Base-by-base conservation (phyloP, 1,140 invertebrate genomes). In the Micrasema minimum region DNA sequence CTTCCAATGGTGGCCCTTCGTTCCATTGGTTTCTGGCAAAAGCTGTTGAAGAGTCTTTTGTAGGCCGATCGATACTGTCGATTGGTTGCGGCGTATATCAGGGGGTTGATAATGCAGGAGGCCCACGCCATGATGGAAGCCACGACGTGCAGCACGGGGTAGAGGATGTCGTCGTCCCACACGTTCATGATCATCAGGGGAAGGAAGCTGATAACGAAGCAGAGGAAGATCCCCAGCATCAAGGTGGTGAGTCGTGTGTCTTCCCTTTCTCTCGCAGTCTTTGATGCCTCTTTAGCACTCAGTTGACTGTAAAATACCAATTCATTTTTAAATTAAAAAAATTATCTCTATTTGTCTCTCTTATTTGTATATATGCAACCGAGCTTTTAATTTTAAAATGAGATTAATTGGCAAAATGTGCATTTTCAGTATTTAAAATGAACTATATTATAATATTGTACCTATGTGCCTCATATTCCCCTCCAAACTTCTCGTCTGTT, bases 101-200 rank as follows among this genome's bases (percentile, higher is more conserved):
- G 87, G 0, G 93, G 93, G 80, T 96, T 96, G 72, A 95, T 88
- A 35, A 95, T 93, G 50, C 92, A 90, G 0, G 93, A 94, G 1
- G 91, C 91, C 93, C 93, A 96, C 0, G 93, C 92, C 55, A 95
- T 81, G 23, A 95, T 89, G 0, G 93, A 95, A 0, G 91, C 92
- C 26, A 94, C 82, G 10, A 94, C 88, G 77, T 95, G 92, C 0
- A 95, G 76, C 77, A 86, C 87, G 9, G 93, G 93, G 75, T 90
- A 89, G 1, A 81, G 84, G 46, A 89, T 87, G 22, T 89, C 86
- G 76, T 94, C 91, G 78, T 93, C 92, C 43, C 91, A 87, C 11
- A 95, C 93, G 80, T 95, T 96, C 75, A 91, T 91, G 51, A 95
- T 84, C 90, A 94, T 94, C 38, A 95, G 83, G 0, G 93, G 94